Conservation (phyloP, 2,797 vertebrate species). For the Cirrhinus mrigala region DNA sequence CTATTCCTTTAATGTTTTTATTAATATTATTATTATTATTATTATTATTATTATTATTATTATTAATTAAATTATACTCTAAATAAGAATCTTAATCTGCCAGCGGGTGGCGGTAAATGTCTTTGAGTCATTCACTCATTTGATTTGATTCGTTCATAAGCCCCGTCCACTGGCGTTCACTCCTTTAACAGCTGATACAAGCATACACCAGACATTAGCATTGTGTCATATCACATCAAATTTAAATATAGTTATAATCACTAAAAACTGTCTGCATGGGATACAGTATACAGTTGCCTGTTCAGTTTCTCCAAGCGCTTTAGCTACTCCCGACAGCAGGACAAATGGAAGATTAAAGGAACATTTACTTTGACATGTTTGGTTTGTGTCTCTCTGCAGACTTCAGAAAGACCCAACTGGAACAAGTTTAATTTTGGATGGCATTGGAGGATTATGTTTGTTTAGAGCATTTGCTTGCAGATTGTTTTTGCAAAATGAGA, state of each 20-base stretch:
- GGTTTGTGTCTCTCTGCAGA: not conserved
- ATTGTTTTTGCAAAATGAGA: not conserved
- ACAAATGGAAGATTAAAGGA: not conserved
- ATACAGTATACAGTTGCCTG: not conserved
- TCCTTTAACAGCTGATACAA: not conserved
- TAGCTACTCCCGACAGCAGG: not conserved
- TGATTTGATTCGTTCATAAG: too few relatives aligned
- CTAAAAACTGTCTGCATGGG: not conserved
- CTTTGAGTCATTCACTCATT: too few relatives aligned
- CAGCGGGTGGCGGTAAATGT: too few relatives aligned
- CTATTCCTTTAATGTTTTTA: too few relatives aligned
- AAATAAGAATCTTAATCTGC: too few relatives aligned
- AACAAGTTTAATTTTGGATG: not conserved
- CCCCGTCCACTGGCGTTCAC: not conserved
- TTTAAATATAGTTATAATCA: not conserved
- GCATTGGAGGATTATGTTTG: not conserved
- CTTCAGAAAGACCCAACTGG: not conserved
- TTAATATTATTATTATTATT: too few relatives aligned
- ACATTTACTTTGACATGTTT: not conserved
- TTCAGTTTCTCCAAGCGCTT: not conserved
- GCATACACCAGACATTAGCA: not conserved
- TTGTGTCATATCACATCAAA: not conserved
- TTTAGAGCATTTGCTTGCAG: not conserved
- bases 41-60: too few relatives aligned
- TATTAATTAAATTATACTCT: too few relatives aligned